Evolutionary conservation across 2,888 invertebrate species (phyloP).

Genomic region (Agrochola macilenta): DNA sequence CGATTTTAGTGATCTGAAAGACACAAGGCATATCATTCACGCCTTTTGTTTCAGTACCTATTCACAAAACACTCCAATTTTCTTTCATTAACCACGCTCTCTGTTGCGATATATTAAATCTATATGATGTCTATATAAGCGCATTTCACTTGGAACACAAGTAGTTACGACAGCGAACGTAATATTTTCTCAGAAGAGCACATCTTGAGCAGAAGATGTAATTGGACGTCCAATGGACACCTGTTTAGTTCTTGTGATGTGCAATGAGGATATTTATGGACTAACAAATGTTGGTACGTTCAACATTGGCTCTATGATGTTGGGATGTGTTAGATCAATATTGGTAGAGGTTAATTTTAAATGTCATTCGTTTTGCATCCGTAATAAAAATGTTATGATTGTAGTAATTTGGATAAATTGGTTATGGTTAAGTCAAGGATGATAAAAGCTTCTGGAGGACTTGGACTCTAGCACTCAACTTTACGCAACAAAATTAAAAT

Average conservation of each 20-base stretch:
- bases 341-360: neutral
- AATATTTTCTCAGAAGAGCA: slow-evolving; percentile 58
- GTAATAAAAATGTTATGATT: neutral
- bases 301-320: neutral
- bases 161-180: slow-evolving; percentile 40
- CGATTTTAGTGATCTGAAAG: neutral
- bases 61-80: slow-evolving; percentile 15
- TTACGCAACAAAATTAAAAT: neutral
- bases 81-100: slow-evolving; percentile 3
- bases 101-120: slow-evolving; percentile 25
- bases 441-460: neutral
- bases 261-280: slow-evolving; percentile 14
- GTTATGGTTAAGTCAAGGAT: neutral
- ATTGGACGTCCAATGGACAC: slow-evolving; percentile 55
- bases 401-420: neutral
- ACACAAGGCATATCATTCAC: neutral
- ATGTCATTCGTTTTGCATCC: neutral
- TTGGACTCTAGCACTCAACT: too few relatives aligned
- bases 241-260: slow-evolving; percentile 51
- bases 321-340: neutral
- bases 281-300: neutral
- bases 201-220: slow-evolving; percentile 41
- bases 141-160: slow-evolving; percentile 34
- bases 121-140: slow-evolving; percentile 45
- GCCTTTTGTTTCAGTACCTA: neutral